Evolutionary conservation across 1,140 invertebrate species (phyloP).

Genomic region (Drosophila rhopaloa): DNA sequence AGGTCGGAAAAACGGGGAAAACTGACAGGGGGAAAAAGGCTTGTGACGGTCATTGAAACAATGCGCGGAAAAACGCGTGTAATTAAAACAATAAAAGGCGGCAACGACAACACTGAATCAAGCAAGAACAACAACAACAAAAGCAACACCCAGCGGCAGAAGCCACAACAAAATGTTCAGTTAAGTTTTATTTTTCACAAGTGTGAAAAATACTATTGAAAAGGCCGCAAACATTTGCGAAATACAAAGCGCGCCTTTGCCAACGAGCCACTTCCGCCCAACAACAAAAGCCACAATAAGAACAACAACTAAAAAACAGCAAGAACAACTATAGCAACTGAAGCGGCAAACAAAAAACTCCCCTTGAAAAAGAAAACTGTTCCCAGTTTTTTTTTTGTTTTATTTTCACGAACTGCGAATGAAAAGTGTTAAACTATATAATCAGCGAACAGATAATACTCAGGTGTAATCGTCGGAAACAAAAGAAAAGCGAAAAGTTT

Average conservation of each 20-base stretch:
- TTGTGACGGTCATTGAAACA: conserved; percentile 79
- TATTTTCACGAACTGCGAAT: neutral
- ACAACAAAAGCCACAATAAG: conserved; percentile 17
- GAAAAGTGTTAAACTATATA: conserved; percentile 30
- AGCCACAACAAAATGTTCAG: conserved; percentile 64
- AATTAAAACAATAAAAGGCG: conserved; percentile 80
- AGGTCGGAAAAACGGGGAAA: conserved; percentile 1
- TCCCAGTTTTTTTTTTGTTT: conserved; percentile 16
- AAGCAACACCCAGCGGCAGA: conserved; percentile 8
- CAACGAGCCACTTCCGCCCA: conserved; percentile 74
- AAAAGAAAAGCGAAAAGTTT: neutral
- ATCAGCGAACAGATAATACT: conserved; percentile 1
- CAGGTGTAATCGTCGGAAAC: conserved; percentile 1
- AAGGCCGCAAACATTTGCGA: conserved; percentile 50
- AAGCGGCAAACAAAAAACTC: conserved; percentile 14
- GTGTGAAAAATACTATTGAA: conserved; percentile 81
- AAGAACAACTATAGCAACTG: conserved; percentile 16
- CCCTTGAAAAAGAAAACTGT: conserved; percentile 9
- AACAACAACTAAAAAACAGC: conserved; percentile 16
- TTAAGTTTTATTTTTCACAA: conserved; percentile 82
- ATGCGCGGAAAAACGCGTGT: conserved; percentile 78
- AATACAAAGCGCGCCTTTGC: conserved; percentile 53
- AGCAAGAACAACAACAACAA: conserved; percentile 14
- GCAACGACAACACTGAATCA: conserved; percentile 42
- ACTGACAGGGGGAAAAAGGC: conserved; percentile 32